A percentile compares a stretch with the other conserved stretches of the same genome.
Evolutionary conservation across 2,797 vertebrate genomes (phyloP).

Genomic region (Brachyrhaphis roseni): DNA sequence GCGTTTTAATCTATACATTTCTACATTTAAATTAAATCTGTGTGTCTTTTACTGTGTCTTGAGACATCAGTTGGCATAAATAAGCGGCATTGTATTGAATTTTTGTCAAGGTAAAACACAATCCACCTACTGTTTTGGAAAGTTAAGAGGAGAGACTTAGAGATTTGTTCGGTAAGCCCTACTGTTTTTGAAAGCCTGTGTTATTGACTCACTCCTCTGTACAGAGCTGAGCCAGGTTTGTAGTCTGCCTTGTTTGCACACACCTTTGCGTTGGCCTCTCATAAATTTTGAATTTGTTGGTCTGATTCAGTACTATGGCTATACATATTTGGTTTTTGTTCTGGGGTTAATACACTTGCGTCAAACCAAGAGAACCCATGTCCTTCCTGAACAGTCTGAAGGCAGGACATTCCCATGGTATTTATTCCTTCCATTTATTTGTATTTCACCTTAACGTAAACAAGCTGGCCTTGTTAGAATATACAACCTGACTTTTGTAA

Average conservation of each 20-base stretch:
- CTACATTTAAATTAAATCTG: background rate
- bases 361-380: background rate
- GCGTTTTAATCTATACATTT: too few species aligned
- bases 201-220: too few species aligned
- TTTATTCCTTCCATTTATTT: background rate
- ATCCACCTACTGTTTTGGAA: background rate
- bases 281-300: too few species aligned
- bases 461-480: background rate
- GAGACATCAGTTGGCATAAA: background rate
- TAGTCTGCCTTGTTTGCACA: too few species aligned
- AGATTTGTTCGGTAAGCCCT: too few species aligned
- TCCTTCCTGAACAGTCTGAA: background rate
- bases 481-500: background rate
- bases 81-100: background rate
- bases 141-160: background rate
- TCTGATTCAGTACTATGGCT: too few species aligned
- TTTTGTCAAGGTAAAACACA: background rate
- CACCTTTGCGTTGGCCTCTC: too few species aligned
- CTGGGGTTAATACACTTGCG: background rate
- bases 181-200: too few species aligned
- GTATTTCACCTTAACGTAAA: background rate
- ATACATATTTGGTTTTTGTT: background rate
- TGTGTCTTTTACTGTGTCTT: background rate
- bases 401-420: background rate
- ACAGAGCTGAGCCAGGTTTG: too few species aligned